Evolutionary conservation across 2,113 vertebrate species (phyloP), one percentile per base, ranked within the genome.

Genomic region (Bubo blakistoni): DNA sequence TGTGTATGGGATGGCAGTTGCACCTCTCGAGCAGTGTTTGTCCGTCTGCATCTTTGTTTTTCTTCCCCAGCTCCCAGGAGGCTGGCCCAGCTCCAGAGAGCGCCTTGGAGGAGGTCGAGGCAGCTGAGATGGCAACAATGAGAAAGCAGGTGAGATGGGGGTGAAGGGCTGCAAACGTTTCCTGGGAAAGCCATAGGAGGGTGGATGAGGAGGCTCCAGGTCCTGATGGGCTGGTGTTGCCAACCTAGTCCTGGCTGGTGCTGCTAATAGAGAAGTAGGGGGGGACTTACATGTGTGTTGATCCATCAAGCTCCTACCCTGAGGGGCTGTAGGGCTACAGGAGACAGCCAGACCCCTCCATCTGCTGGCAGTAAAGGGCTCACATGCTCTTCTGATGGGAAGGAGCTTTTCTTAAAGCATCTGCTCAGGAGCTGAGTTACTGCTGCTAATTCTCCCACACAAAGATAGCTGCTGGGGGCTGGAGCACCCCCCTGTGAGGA

Each of bases 71-170:
- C 55, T 90, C 54, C 32, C 63, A 34, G 10, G 96, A 97, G 30
- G 9, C 16, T 9, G 42, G 47, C 19, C 16, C 66, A 27, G 38
- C 57, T 16, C 46, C 32, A 8, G 96, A 95, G 34, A 49, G 69
- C 4, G 1, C 78, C 86, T 19, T 91, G 81, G 97, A 98, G 71
- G 94, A 96, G 54, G 42, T 63, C 0, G 81, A 27, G 11, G 55
- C 38, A n/a, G n/a, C 95, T 5, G 97, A 98, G 81, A 71, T 97
- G 63, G 89, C 90, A 32, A 79, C 66, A 2, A 94, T 98, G 78
- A 97, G 84, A 27, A 96, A 88, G 30, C 97, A 98, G 97, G 97
- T 98, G 92, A 91, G 95, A 8, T 6, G 21, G n/a, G 8, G 34
- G 0, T 22, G 25, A 73, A 47, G 26, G 57, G 52, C 52, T 84